These are phyloP conservation scores for Lepus americanus DNA, from an alignment of 2,113 vertebrate genomes.

Conservation along the genomic window DNA sequence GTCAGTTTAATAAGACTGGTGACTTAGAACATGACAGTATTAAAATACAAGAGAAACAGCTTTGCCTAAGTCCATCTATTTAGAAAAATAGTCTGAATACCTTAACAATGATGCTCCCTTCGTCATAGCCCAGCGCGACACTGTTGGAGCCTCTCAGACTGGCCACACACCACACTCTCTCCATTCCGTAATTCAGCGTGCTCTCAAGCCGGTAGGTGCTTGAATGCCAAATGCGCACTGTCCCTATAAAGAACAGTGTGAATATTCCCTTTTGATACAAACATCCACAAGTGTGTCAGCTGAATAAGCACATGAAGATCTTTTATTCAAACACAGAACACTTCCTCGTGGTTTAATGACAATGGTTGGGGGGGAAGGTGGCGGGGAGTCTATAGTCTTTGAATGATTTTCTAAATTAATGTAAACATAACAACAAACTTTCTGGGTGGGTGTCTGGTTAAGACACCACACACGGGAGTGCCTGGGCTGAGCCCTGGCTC, in stretches of 20 bases:
- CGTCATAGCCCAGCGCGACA: constrained; percentile 97
- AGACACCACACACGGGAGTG: no score
- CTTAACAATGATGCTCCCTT: constrained; percentile 99
- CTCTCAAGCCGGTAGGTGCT: constrained; percentile 98
- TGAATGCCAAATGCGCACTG: constrained; percentile 98
- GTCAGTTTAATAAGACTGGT: constrained; percentile 13
- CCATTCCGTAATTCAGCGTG: constrained; percentile 98
- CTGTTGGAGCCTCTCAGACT: constrained; percentile 98
- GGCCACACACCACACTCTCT: constrained; percentile 98
- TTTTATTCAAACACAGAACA: constrained; percentile 44
- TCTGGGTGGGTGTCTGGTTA: no score
- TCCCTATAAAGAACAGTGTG: constrained; percentile 88
- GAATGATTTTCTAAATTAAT: constrained; percentile 61
- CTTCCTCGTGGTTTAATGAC: background rate
- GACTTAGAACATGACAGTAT: constrained; percentile 25
- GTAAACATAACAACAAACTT: background rate
- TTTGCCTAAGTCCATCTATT: background rate
- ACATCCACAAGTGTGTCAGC: background rate
- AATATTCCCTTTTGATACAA: background rate
- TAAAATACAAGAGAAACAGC: background rate
- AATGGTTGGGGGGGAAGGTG: no score
- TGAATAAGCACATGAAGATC: background rate
- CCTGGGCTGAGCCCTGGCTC: no score
- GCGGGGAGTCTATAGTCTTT: background rate
- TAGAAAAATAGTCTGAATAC: constrained; percentile 82